A percentile compares a stretch with the other conserved stretches of the same genome.
Conservation (phyloP, 2,113 vertebrate genomes). For the Planiliza haematocheilus region DNA sequence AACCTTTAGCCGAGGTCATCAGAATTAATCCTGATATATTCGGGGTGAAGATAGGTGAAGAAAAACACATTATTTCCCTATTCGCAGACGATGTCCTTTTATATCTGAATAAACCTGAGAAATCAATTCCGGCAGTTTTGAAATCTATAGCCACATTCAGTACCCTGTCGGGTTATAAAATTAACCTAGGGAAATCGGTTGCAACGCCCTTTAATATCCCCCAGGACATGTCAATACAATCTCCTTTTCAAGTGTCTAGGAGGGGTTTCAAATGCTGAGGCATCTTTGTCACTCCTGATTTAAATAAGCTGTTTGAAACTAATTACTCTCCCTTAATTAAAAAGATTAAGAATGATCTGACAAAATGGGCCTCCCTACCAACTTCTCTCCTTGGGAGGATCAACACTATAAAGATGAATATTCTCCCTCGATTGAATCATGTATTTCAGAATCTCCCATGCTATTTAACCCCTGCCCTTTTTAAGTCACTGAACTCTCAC, state of each 20-base stretch:
- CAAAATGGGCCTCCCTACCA: background rate
- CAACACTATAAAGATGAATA: background rate
- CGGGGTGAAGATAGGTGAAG: background rate
- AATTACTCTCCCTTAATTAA: background rate
- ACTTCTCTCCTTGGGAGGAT: background rate
- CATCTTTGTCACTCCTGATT: background rate
- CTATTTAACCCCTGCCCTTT: background rate
- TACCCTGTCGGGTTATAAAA: background rate
- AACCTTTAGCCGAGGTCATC: background rate
- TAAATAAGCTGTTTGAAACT: background rate
- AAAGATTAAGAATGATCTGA: background rate
- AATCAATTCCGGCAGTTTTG: background rate
- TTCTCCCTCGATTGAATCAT: background rate
- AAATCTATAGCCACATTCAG: background rate
- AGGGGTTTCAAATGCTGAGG: background rate
- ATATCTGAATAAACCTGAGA: background rate
- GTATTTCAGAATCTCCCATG: background rate
- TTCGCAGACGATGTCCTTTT: background rate
- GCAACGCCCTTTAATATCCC: background rate
- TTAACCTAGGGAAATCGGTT: background rate
- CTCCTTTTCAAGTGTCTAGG: background rate
- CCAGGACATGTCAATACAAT: background rate
- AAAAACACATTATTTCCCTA: background rate
- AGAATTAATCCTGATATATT: background rate
- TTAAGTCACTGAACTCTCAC: background rate